Percentiles rank a stretch among this genome's conserved stretches.
phyloP scores from a whole-genome alignment of 2,888 invertebrate species.

The Lypha dubia region DNA sequence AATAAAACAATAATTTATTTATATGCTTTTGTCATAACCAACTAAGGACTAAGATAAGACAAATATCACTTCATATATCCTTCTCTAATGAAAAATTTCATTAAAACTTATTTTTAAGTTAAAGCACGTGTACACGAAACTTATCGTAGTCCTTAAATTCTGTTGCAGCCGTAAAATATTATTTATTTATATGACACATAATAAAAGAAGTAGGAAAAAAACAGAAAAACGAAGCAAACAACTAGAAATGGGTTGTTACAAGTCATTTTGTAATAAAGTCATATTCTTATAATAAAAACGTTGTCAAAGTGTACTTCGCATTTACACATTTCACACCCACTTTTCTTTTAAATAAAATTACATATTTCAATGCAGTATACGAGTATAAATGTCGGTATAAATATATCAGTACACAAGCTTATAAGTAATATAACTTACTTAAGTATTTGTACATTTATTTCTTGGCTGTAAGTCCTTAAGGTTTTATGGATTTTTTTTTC shows the following conservation, averaged over 20 bases:
- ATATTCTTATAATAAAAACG: constrained; percentile 58
- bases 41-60: neutral
- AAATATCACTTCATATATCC: neutral
- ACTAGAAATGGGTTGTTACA: constrained; percentile 58
- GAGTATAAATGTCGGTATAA: too few relatives aligned
- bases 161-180: constrained; percentile 29
- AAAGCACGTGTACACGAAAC: neutral
- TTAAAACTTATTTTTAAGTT: neutral
- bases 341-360: neutral
- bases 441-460: neutral
- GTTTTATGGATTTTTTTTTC: neutral
- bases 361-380: neutral
- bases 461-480: neutral
- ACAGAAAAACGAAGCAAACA: constrained; percentile 14
- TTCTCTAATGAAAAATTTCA: neutral
- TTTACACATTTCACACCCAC: constrained; percentile 37
- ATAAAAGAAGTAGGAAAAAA: constrained; percentile 21
- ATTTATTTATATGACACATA: constrained; percentile 54
- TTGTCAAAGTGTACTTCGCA: constrained; percentile 43
- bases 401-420: neutral
- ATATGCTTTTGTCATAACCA: neutral
- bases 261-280: constrained; percentile 66
- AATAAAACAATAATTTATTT: constrained; percentile 44
- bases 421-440: constrained; percentile 12
- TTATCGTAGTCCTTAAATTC: constrained; percentile 1